phyloP scores from a whole-genome alignment of 2,888 invertebrate species.

The Campoplex capitator region DNA sequence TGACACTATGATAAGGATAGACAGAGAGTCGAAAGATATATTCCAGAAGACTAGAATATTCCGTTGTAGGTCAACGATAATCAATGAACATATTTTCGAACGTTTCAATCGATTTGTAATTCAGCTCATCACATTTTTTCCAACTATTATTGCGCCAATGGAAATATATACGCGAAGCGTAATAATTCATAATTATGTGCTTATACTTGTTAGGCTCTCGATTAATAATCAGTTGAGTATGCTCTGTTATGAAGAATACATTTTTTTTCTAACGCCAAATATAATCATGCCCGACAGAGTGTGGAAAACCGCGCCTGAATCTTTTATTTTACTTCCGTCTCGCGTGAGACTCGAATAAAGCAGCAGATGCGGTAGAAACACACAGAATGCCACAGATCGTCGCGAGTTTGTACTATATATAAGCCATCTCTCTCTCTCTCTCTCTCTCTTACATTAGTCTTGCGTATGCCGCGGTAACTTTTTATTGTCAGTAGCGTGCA shows the following conservation, averaged over 20 bases:
- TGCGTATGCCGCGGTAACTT: slow-evolving; percentile 56
- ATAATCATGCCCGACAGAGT: background rate
- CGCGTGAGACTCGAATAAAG: background rate
- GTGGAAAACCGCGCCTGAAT: slow-evolving; percentile 2
- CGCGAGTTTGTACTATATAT: background rate
- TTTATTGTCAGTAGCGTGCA: slow-evolving; percentile 60
- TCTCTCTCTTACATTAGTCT: no score
- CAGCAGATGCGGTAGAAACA: background rate
- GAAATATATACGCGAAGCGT: no score
- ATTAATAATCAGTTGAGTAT: background rate
- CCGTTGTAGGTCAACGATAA: no score
- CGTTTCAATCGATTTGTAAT: no score
- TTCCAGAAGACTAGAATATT: no score
- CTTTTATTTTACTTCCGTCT: slow-evolving; percentile 32
- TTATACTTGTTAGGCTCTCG: no score
- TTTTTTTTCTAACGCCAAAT: background rate
- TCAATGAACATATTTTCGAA: no score
- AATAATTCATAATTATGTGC: no score
- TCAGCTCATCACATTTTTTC: no score
- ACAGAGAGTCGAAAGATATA: no score
- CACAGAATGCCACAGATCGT: slow-evolving; percentile 15
- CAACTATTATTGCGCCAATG: no score
- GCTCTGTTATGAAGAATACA: background rate
- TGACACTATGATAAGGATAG: no score
- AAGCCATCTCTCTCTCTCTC: slow-evolving; percentile 4